These are phyloP conservation scores for Ptychadena robeensis DNA, from an alignment of 2,797 vertebrate species.

Conservation along the genomic window DNA sequence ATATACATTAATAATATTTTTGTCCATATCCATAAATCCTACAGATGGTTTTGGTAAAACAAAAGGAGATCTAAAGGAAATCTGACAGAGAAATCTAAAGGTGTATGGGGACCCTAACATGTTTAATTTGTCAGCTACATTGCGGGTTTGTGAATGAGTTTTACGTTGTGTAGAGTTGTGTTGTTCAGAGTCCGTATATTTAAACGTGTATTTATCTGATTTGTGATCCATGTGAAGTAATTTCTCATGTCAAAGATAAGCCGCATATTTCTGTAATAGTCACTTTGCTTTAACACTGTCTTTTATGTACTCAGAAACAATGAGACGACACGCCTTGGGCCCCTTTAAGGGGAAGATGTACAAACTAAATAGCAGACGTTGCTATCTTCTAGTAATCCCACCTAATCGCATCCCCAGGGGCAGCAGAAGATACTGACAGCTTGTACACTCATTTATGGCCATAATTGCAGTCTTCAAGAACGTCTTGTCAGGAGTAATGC, in stretches of 20 bases:
- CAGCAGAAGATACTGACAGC: constrained; percentile 38
- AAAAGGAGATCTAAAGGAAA: too few relatives aligned
- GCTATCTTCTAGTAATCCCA: constrained; percentile 27
- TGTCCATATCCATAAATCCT: too few relatives aligned
- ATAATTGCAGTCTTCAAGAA: constrained; percentile 26
- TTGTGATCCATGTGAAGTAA: neutral
- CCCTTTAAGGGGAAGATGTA: neutral
- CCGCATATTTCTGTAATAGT: neutral
- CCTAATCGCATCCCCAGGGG: constrained; percentile 37
- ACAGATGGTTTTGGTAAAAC: too few relatives aligned
- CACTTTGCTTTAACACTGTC: neutral
- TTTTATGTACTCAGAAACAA: constrained; percentile 15
- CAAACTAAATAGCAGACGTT: constrained; percentile 1
- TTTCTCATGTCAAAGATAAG: neutral
- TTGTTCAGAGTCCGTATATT: neutral
- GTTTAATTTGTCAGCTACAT: too few relatives aligned
- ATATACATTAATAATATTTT: too few relatives aligned
- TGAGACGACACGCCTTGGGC: neutral
- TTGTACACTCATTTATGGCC: constrained; percentile 30
- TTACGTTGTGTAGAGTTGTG: too few relatives aligned
- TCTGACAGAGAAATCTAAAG: too few relatives aligned
- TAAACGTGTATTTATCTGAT: neutral
- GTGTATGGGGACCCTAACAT: too few relatives aligned
- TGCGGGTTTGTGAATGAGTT: too few relatives aligned
- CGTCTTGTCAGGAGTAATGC: constrained; percentile 23